Evolutionary conservation across 2,888 invertebrate genomes (phyloP), one percentile per base, ranked within the genome.

Genomic region (Lampropteryx suffumata): DNA sequence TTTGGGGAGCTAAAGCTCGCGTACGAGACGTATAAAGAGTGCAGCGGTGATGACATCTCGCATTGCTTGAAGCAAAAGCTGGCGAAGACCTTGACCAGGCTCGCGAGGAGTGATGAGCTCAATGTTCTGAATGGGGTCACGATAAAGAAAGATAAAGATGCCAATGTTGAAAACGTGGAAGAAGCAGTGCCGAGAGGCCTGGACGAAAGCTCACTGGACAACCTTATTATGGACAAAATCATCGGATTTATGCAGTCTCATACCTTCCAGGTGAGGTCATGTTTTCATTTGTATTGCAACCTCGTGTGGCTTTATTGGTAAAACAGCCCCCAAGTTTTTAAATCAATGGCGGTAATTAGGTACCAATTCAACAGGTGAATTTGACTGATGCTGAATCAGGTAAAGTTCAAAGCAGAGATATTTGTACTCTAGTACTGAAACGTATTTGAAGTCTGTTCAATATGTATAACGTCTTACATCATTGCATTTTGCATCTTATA

Each of bases 21-120:
- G 59, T 95, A 95, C 71, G 95, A 95, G 75, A 92, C 95, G 58
- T 96, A 96, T 83, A 95, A 94, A 79, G 95, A 96, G 68, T 96
- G 96, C 86, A 91, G 94, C 52, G 92, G 93, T 43, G 86, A 92
- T 55, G 94, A 94, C 60, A 77, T 95, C 24, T 90, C 94, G 2
- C 92, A 94, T 52, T 97, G 96, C 65, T 87, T 97, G 42, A 96
- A 96, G 79, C 83, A 95, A 53, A 96, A 96, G 75, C 81, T 96
- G 41, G 91, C 96, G n/a, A 92, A 94, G 13, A 94, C 95, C 1
- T 85, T 96, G 79, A 95, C 95, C 66, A 93, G 95, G 68, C 92
- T 94, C 36, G 92, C 95, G 24, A 92, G 94, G 54, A 91, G 90
- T 57, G 93, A 94, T 56, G 93, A 94, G 60, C 78, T 96, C 39